Evolutionary conservation across 2,797 vertebrate genomes (phyloP), one percentile per base, ranked within the genome.

Genomic region (Allobates femoralis): DNA sequence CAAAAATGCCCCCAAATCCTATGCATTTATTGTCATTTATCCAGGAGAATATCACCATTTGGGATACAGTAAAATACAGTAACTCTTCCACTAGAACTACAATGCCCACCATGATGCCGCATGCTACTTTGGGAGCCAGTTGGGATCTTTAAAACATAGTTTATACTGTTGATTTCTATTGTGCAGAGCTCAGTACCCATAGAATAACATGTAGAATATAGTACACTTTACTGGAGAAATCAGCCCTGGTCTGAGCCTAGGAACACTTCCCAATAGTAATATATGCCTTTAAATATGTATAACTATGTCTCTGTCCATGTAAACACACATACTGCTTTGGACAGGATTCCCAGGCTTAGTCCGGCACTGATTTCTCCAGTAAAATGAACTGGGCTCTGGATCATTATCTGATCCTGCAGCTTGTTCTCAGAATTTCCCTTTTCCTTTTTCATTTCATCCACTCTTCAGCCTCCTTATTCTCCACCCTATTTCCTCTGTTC

Each of bases 391-490:
- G 11, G 7, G 7, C 6, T 46, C 41, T 46, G 41, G 41, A 46
- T 46, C 41, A 46, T 46, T 46, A 46, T 46, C 41, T 46, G 41
- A 46, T 46, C 41, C 41, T 46, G 41, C 41, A 46, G 41, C 41
- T 46, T 46, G 41, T 10, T 46, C 41, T 46, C 41, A 26, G 19
- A 64, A 46, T 46, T 46, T 86, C 71, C 79, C 60, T 76, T 76
- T 66, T 80, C 83, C 82, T 74, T 75, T 79, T 79, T 79, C 81
- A 83, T 83, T 84, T 81, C 82, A 81, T 88, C 78, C 50, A 74
- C 64, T 55, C 67, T 69, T 81, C 46, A 75, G 71, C 21, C 86
- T 84, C 50, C 86, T 88, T 88, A 85, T 77, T 88, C 83, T 77
- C 83, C 78, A 79, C 69, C 83, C 82, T 56, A 28, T 77, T 88